These are phyloP conservation scores for Brenthis daphne DNA, from an alignment of 2,888 invertebrate species.

Conservation along the genomic window DNA sequence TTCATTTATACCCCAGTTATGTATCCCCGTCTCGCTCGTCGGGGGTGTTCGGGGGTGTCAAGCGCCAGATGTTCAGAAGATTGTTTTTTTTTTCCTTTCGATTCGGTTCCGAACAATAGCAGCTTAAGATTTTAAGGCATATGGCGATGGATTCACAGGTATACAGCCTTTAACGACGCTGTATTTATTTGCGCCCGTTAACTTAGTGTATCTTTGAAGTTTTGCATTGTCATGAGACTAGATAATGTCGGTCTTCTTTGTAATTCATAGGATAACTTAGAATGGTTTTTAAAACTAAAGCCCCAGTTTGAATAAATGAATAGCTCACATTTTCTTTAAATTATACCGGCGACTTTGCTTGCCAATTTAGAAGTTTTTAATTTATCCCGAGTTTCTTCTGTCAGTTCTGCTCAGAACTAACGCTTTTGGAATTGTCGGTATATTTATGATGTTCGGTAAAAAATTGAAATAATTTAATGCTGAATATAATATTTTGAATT, in stretches of 20 bases:
- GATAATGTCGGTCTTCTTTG: slow-evolving; percentile 8
- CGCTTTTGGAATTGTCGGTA: too few relatives aligned
- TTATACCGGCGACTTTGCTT: too few relatives aligned
- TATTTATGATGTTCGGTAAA: too few relatives aligned
- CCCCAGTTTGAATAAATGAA: background rate
- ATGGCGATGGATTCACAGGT: slow-evolving; percentile 53
- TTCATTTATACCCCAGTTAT: slow-evolving; percentile 23
- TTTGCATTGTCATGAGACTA: slow-evolving; percentile 12
- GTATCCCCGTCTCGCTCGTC: slow-evolving; percentile 47
- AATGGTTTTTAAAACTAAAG: slow-evolving; percentile 7
- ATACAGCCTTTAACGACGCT: slow-evolving; percentile 38
- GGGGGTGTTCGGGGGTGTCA: slow-evolving; percentile 59
- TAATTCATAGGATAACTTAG: slow-evolving; percentile 4
- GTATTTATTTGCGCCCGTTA: slow-evolving; percentile 34
- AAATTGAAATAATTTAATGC: too few relatives aligned
- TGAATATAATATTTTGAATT: too few relatives aligned
- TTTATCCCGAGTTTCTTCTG: too few relatives aligned
- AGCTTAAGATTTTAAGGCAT: slow-evolving; percentile 49
- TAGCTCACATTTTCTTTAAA: background rate
- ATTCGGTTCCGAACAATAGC: slow-evolving; percentile 59
- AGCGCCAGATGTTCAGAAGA: slow-evolving; percentile 62
- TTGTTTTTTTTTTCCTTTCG: slow-evolving; percentile 53
- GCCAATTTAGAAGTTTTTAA: too few relatives aligned
- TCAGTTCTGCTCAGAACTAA: too few relatives aligned
- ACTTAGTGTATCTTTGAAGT: slow-evolving; percentile 17